Evolutionary conservation across 2,888 invertebrate genomes (phyloP).

Genomic region (Phaonia tiefii): DNA sequence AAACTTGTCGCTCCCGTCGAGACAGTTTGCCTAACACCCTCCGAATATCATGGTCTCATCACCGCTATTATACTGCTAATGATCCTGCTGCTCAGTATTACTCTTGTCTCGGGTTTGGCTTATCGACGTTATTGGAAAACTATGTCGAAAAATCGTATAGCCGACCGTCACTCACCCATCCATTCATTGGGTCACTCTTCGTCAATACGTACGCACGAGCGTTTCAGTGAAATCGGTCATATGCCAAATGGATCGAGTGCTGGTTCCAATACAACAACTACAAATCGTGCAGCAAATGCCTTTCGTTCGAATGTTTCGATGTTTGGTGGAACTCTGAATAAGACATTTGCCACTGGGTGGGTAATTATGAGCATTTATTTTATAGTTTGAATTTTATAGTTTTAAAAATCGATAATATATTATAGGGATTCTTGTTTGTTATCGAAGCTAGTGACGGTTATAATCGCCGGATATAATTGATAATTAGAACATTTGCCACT

Average conservation of each 20-base stretch:
- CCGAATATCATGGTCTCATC: conserved; percentile 92
- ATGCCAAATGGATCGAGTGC: conserved; percentile 72
- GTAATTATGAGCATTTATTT: too few species aligned
- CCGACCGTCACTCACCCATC: conserved; percentile 81
- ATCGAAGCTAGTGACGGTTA: too few species aligned
- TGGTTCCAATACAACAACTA: conserved; percentile 68
- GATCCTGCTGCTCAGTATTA: conserved; percentile 87
- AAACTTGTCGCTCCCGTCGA: conserved; percentile 85
- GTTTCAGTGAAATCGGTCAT: conserved; percentile 79
- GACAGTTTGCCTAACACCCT: conserved; percentile 89
- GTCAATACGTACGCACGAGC: conserved; percentile 81
- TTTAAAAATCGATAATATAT: too few species aligned
- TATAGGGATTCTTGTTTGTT: too few species aligned
- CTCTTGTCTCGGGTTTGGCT: conserved; percentile 87
- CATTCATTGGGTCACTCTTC: conserved; percentile 79
- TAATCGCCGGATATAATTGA: too few species aligned
- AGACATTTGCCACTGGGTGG: conserved; percentile 86
- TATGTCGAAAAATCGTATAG: conserved; percentile 85
- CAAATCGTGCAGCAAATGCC: conserved; percentile 75
- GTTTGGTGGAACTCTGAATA: conserved; percentile 86
- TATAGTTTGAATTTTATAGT: too few species aligned
- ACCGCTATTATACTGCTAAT: conserved; percentile 89
- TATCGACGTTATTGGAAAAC: conserved; percentile 91
- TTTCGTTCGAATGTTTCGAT: conserved; percentile 82
- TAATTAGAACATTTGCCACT: too few species aligned